Conservation (phyloP, 2,797 vertebrate species). For the Molossus molossus region DNA sequence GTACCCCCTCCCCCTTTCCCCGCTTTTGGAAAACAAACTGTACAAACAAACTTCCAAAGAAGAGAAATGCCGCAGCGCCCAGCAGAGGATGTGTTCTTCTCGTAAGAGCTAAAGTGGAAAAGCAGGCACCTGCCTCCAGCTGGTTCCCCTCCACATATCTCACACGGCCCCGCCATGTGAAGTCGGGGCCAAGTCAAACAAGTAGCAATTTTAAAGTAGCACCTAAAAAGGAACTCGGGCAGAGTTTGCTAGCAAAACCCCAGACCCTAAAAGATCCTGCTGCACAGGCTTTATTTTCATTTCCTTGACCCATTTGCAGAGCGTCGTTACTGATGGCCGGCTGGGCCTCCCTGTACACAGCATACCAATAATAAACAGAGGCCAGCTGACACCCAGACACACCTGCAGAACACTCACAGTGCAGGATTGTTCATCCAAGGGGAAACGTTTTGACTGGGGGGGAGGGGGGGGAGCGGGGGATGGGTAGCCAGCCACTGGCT, state of each 20-base stretch:
- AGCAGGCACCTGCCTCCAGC: conserved; percentile 90
- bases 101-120: conserved; percentile 79
- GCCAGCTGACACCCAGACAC: conserved; percentile 93
- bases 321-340: conserved; percentile 93
- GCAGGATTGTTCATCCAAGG: conserved; percentile 91
- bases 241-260: conserved; percentile 89
- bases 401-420: conserved; percentile 94
- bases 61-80: conserved; percentile 76
- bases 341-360: conserved; percentile 91
- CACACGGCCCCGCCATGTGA: conserved; percentile 88
- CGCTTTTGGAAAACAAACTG: conserved; percentile 84
- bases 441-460: conserved; percentile 64
- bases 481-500: conserved; percentile 65
- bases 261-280: conserved; percentile 90
- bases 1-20: not conserved
- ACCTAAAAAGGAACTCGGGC: conserved; percentile 89
- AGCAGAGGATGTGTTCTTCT: conserved; percentile 85
- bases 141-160: conserved; percentile 84
- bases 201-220: conserved; percentile 90
- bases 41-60: conserved; percentile 84
- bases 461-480: not conserved
- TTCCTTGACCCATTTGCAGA: conserved; percentile 94
- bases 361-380: conserved; percentile 94
- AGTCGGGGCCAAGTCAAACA: conserved; percentile 94
- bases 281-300: conserved; percentile 93